phyloP scores from a whole-genome alignment of 1,140 invertebrate species.

The Drosophila nigrodunni region DNA sequence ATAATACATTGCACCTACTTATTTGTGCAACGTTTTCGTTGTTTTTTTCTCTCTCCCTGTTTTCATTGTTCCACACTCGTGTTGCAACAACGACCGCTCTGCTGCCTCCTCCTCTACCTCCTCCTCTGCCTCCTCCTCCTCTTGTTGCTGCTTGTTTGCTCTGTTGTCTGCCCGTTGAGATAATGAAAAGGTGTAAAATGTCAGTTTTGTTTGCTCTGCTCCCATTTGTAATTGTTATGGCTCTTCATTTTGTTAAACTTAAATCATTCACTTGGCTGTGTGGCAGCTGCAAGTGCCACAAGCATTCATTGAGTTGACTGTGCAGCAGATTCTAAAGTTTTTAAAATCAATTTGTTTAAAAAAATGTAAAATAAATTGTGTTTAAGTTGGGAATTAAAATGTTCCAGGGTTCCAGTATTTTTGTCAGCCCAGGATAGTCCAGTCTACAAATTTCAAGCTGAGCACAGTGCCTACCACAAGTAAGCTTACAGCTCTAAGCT shows the following conservation, averaged over 20 bases:
- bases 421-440: no score
- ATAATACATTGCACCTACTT: slow-evolving; percentile 81
- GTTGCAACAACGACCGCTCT: slow-evolving; percentile 1
- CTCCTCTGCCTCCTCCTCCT: slow-evolving; percentile 8
- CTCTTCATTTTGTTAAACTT: slow-evolving; percentile 42
- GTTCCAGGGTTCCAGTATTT: no score
- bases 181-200: slow-evolving; percentile 83
- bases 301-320: neutral
- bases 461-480: no score
- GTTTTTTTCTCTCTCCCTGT: slow-evolving; percentile 15
- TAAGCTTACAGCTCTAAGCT: neutral
- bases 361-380: no score
- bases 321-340: neutral
- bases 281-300: slow-evolving; percentile 40
- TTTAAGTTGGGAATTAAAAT: no score
- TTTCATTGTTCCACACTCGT: slow-evolving; percentile 63
- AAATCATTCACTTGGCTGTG: neutral
- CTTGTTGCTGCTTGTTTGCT: slow-evolving; percentile 35
- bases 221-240: slow-evolving; percentile 72
- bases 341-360: neutral
- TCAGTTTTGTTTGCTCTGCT: slow-evolving; percentile 73
- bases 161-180: slow-evolving; percentile 60
- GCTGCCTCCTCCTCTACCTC: neutral
- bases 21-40: slow-evolving; percentile 56
- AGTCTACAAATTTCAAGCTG: no score